Base-by-base conservation (phyloP, 2,888 invertebrate species). In the Drosophila robusta region DNA sequence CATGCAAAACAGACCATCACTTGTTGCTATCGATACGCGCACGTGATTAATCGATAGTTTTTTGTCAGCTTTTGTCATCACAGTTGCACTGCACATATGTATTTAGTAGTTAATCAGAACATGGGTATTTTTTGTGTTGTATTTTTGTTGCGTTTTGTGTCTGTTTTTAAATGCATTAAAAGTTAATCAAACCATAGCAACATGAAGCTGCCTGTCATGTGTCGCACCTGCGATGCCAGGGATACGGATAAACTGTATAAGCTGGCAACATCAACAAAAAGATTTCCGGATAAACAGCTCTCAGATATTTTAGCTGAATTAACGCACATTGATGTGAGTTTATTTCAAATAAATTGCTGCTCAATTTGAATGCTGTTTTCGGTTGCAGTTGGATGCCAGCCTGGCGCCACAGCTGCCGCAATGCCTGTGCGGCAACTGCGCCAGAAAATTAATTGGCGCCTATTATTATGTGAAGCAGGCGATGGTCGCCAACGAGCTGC, bases 391-490 rank as follows among this genome's bases (percentile, higher is more conserved):
- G 11, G 51, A 72, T 18, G 66, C 47, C 0, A 26, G 52, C 38
- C n/a, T 58, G 22, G 57, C 57, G 0, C 78, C 76, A n/a, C 71
- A 75, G 8, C 36, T 89, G 42, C 90, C 90, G 0, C 79, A 81
- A 12, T 75, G 75, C 8, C 39, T 90, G 26, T 90, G 90, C 54
- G 69, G 75, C 22, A 68, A 65, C 29, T 90, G 90, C 54, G 75
- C 75, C 3, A 68, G 71, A 9, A 90, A 87, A 60, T 62, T 90
- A 0, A 75, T 90, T 49, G 77, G 73, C 14, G 82, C 87, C 1
- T 87, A 90, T 52, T 82, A 83, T 24, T 90, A 87, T 44, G 75
- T 90, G 3, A 70, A 78, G 18, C 90, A 89, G 54, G 89, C 84
- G 18, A 70, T 83, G 44, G 67, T 67, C 32, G 85, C 85, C 9